A percentile compares a stretch with the other conserved stretches of the same genome.
Evolutionary conservation across 2,113 vertebrate genomes (phyloP).

Genomic region (Polypterus senegalus): DNA sequence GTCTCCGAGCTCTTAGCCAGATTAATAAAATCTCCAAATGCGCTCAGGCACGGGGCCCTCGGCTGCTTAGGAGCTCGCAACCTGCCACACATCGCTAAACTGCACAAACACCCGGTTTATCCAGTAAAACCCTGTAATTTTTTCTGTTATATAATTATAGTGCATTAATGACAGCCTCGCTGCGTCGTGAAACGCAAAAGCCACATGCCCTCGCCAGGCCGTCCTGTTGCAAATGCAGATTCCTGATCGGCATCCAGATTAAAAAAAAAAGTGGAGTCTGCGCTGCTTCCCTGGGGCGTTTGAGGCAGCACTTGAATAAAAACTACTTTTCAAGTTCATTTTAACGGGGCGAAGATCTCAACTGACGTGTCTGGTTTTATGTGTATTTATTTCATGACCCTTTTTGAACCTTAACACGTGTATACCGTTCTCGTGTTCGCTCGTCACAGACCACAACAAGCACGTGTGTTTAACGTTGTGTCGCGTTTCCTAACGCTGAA

Average conservation of each 20-base stretch:
- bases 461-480: too few species aligned
- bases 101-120: not conserved
- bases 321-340: too few species aligned
- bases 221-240: not conserved
- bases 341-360: too few species aligned
- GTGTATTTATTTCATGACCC: too few species aligned
- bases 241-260: not conserved
- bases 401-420: too few species aligned
- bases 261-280: not conserved
- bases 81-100: conserved; percentile 4
- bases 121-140: conserved; percentile 2
- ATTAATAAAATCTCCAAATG: conserved; percentile 11
- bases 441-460: too few species aligned
- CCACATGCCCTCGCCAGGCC: not conserved
- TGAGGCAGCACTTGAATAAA: too few species aligned
- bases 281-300: too few species aligned
- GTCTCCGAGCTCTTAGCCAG: conserved; percentile 2
- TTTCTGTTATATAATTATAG: not conserved
- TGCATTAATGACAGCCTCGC: not conserved
- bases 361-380: too few species aligned
- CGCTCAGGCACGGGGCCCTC: not conserved
- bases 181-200: not conserved
- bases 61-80: not conserved
- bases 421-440: too few species aligned
- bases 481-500: too few species aligned